Evolutionary conservation across 2,797 vertebrate species (phyloP), one percentile per base, ranked within the genome.

Genomic region (Garrulus glandarius): DNA sequence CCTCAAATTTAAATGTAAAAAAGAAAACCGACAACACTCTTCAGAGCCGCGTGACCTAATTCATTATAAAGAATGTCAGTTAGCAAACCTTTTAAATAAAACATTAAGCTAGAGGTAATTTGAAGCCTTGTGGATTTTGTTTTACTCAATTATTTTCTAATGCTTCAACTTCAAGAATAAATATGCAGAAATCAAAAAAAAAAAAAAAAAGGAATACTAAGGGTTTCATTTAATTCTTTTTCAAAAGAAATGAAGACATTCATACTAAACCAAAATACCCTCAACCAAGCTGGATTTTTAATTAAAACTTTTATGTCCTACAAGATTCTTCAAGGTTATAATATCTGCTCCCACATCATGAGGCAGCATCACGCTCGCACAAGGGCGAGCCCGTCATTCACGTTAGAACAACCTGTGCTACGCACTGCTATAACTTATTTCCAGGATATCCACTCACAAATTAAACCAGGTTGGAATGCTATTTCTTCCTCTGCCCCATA

Each of bases 61-160:
- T 97, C 92, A 94, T 97, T 96, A 96, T 55, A 84, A 96, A 95
- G 92, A 74, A 95, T 84, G 94, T 93, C 96, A 95, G 91, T 95
- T 96, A 93, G 91, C 96, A 97, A 95, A 95, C 87, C 93, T 96
- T 37, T 96, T 97, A 95, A 97, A 97, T 97, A 97, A 96, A 97
- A 97, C 93, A 97, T 96, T 96, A 96, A 95, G 92, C 95, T 80
- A 74, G 95, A 96, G 92, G 95, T 96, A 96, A 95, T 96, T 96
- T 95, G 96, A 95, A 96, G 93, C 95, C 92, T 96, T 92, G 95
- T 94, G 95, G 93, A 97, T 96, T 96, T 97, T 96, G 93, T 95
- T 96, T 96, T 94, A 96, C 94, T 96, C 94, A 94, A 95, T 97
- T 97, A 96, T 97, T 97, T 97, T 97, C 96, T 92, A 95, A 94